Conservation (phyloP, 2,113 vertebrate genomes). For the Vombatus ursinus region DNA sequence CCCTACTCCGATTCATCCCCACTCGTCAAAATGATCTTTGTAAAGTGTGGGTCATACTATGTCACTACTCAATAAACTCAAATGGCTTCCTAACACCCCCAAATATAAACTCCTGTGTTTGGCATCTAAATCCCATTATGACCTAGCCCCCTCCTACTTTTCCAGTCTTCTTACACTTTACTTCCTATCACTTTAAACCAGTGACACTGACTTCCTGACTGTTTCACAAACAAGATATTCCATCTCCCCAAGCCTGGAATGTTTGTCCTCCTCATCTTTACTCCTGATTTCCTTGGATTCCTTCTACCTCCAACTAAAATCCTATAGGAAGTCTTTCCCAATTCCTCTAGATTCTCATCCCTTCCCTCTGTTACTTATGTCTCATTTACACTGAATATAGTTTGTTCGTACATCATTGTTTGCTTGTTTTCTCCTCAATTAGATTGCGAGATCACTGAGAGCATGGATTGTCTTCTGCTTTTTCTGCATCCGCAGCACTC, state of each 20-base stretch:
- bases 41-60: neutral
- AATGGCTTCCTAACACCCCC: neutral
- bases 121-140: no score
- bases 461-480: neutral
- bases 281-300: neutral
- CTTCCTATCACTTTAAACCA: neutral
- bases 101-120: neutral
- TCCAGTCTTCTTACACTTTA: neutral
- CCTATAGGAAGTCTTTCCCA: neutral
- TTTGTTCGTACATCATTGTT: neutral
- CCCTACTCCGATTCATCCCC: neutral
- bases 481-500: neutral
- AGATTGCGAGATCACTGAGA: neutral
- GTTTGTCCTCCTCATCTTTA: neutral
- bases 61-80: neutral
- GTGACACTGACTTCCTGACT: neutral
- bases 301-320: neutral
- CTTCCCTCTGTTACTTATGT: neutral
- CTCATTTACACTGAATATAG: neutral
- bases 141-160: no score
- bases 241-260: neutral
- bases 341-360: neutral
- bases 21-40: neutral
- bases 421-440: neutral
- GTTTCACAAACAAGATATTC: neutral